phyloP scores from a whole-genome alignment of 1,140 invertebrate species.

The Ganaspis sp. region DNA sequence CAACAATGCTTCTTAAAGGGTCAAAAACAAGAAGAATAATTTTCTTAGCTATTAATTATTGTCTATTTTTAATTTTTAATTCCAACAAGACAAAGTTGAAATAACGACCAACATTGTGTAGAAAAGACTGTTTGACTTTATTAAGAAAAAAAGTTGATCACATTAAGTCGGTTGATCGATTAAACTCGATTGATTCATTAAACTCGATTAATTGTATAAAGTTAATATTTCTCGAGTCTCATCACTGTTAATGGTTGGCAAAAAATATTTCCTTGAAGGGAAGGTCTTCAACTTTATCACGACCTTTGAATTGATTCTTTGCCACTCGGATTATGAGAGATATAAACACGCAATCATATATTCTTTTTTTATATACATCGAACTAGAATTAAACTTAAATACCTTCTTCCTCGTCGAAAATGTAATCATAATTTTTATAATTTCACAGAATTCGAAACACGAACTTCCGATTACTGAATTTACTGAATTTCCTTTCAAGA shows the following conservation, averaged over 20 bases:
- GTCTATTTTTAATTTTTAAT: no score
- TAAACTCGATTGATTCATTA: neutral
- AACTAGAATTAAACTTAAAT: neutral
- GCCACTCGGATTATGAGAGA: neutral
- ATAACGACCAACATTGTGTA: no score
- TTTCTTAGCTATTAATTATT: no score
- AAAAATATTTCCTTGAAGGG: neutral
- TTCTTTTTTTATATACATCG: no score
- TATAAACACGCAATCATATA: neutral
- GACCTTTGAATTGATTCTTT: neutral
- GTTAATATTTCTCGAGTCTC: neutral
- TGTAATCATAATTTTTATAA: neutral
- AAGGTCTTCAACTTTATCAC: constrained; percentile 4
- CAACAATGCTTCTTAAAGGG: no score
- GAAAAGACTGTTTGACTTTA: no score
- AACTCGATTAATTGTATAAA: neutral
- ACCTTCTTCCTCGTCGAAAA: constrained; percentile 4
- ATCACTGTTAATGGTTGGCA: neutral
- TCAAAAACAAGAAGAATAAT: no score
- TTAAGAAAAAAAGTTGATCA: constrained; percentile 39
- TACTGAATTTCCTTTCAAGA: no score
- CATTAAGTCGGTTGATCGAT: neutral
- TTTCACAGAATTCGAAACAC: neutral
- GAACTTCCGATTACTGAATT: constrained; percentile 21
- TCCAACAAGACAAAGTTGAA: no score